Conservation (phyloP, 2,888 invertebrate genomes). For the Nysson spinosus region DNA sequence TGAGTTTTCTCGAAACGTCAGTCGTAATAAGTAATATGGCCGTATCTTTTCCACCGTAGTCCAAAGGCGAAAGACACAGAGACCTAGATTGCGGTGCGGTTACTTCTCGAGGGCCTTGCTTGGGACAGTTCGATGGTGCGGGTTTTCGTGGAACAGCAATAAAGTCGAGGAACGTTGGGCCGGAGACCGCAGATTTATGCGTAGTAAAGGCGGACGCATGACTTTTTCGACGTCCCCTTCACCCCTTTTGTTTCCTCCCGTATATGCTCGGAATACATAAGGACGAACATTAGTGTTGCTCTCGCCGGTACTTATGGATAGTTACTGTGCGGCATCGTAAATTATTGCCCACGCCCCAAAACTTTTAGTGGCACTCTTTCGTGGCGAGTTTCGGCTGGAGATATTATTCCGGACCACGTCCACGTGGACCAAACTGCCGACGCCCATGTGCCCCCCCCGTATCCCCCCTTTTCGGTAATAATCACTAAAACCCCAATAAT, state of each 20-base stretch:
- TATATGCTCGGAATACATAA: slow-evolving; percentile 35
- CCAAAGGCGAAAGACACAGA: slow-evolving; percentile 57
- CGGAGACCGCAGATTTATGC: slow-evolving; percentile 73
- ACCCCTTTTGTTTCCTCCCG: slow-evolving; percentile 18
- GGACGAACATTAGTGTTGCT: slow-evolving; percentile 67
- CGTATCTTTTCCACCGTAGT: background rate
- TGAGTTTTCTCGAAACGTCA: background rate
- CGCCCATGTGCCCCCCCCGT: background rate
- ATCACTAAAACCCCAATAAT: background rate
- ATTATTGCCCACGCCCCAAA: slow-evolving; percentile 73
- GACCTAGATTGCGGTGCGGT: slow-evolving; percentile 60
- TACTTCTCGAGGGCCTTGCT: slow-evolving; percentile 18
- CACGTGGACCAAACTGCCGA: slow-evolving; percentile 41
- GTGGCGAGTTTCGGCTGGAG: slow-evolving; percentile 42
- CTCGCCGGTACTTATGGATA: slow-evolving; percentile 72
- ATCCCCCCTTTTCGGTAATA: background rate
- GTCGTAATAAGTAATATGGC: background rate
- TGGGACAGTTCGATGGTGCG: slow-evolving; percentile 41
- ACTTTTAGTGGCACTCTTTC: slow-evolving; percentile 70
- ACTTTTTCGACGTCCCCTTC: slow-evolving; percentile 33
- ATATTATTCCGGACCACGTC: slow-evolving; percentile 23
- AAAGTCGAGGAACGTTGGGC: slow-evolving; percentile 59
- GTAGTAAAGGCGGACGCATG: slow-evolving; percentile 65
- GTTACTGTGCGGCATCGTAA: slow-evolving; percentile 74
- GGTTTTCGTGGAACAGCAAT: slow-evolving; percentile 72